Percentiles rank a stretch among this genome's conserved stretches.
These are phyloP conservation scores for Acronicta leporina DNA, from an alignment of 2,888 invertebrate genomes.

Conservation along the genomic window DNA sequence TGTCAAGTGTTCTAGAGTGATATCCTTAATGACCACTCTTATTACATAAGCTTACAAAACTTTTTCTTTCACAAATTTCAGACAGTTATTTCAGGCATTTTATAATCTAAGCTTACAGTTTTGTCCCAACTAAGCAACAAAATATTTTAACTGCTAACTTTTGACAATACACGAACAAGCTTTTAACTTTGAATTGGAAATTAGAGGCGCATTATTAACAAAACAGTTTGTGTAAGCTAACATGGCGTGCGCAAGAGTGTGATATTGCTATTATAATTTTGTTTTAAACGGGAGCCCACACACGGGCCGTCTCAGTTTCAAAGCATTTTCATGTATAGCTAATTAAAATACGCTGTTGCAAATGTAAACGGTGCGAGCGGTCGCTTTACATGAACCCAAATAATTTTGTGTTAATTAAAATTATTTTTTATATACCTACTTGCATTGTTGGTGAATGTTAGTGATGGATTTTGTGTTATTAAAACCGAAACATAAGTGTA, in stretches of 20 bases:
- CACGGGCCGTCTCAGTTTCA: slow-evolving; percentile 74
- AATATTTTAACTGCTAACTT: slow-evolving; percentile 39
- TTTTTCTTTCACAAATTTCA: slow-evolving; percentile 36
- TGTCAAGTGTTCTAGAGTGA: slow-evolving; percentile 79
- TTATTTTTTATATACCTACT: slow-evolving; percentile 69
- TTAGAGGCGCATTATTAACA: slow-evolving; percentile 63
- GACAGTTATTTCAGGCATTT: slow-evolving; percentile 5
- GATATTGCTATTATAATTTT: slow-evolving; percentile 79
- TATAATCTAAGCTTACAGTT: slow-evolving; percentile 21
- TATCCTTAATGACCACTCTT: slow-evolving; percentile 75
- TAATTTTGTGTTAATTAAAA: slow-evolving; percentile 78
- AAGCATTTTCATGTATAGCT: slow-evolving; percentile 88
- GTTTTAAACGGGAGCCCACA: slow-evolving; percentile 63
- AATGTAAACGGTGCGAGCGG: slow-evolving; percentile 72
- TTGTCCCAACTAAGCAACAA: slow-evolving; percentile 16
- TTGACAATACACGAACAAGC: slow-evolving; percentile 62
- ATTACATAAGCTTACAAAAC: slow-evolving; percentile 48
- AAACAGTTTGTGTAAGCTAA: slow-evolving; percentile 66
- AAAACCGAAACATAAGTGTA: background rate
- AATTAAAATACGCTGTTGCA: slow-evolving; percentile 87
- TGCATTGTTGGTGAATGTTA: slow-evolving; percentile 24
- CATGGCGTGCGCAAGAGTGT: slow-evolving; percentile 69
- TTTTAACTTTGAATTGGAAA: slow-evolving; percentile 74
- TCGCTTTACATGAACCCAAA: slow-evolving; percentile 66
- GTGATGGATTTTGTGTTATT: slow-evolving; percentile 3